phyloP scores from a whole-genome alignment of 2,888 invertebrate genomes.

The Acrobasis suavella region DNA sequence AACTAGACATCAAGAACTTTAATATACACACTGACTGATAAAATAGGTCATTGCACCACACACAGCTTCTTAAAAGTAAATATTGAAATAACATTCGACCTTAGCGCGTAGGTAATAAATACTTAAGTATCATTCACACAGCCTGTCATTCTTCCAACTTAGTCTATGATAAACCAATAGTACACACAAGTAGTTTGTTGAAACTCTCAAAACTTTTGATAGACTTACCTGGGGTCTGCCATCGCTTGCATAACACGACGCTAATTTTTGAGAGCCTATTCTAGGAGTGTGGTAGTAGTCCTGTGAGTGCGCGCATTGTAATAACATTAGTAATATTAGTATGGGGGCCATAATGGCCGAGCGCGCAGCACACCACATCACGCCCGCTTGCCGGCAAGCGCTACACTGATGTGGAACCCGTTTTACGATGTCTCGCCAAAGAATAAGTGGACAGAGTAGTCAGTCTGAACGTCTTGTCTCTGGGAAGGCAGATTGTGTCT shows the following conservation, averaged over 20 bases:
- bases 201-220: slow-evolving; percentile 44
- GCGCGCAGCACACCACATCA: slow-evolving; percentile 6
- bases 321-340: slow-evolving; percentile 5
- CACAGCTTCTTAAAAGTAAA: slow-evolving; percentile 1
- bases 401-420: slow-evolving; percentile 1
- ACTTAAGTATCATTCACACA: neutral
- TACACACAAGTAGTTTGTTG: neutral
- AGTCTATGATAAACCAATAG: slow-evolving; percentile 8
- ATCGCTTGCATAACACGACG: slow-evolving; percentile 47
- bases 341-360: slow-evolving; percentile 5
- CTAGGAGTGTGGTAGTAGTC: slow-evolving; percentile 46
- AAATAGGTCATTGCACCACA: slow-evolving; percentile 1
- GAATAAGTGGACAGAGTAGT: neutral
- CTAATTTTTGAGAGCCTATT: slow-evolving; percentile 46
- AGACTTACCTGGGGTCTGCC: slow-evolving; percentile 48
- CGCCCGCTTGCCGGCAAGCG: slow-evolving; percentile 13
- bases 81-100: neutral
- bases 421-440: slow-evolving; percentile 2
- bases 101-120: neutral
- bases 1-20: neutral
- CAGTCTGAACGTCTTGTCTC: neutral
- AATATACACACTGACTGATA: neutral
- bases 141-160: slow-evolving; percentile 1
- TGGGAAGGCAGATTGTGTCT: neutral
- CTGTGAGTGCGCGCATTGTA: slow-evolving; percentile 30